phyloP scores from a whole-genome alignment of 2,888 invertebrate species.

The Netelia virgata region DNA sequence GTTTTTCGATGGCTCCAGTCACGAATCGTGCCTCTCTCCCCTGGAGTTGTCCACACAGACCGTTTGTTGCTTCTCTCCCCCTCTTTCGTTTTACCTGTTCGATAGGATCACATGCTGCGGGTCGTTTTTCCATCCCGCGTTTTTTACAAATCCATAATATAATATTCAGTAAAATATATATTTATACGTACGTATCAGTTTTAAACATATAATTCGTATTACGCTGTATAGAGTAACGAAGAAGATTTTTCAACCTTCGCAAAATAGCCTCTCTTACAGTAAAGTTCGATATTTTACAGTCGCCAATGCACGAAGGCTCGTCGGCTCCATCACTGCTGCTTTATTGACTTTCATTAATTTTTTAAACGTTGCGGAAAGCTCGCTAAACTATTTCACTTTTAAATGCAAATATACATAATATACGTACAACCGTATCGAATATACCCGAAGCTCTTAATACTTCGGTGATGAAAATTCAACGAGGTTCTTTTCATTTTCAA shows the following conservation, averaged over 20 bases:
- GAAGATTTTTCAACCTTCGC: constrained; percentile 24
- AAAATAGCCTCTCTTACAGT: neutral
- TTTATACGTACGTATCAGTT: neutral
- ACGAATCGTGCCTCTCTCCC: constrained; percentile 44
- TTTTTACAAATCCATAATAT: constrained; percentile 62
- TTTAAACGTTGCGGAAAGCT: neutral
- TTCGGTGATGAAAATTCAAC: neutral
- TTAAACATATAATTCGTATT: constrained; percentile 22
- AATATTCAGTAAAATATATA: constrained; percentile 35
- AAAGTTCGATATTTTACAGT: constrained; percentile 31
- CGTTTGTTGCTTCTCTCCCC: constrained; percentile 23
- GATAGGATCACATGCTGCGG: constrained; percentile 58
- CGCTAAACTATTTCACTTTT: neutral
- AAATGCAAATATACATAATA: neutral
- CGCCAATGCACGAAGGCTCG: constrained; percentile 9
- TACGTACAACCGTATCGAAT: neutral
- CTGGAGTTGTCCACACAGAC: constrained; percentile 49
- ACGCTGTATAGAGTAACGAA: neutral
- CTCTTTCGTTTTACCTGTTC: constrained; percentile 35
- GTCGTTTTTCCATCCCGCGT: constrained; percentile 49
- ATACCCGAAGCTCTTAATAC: neutral
- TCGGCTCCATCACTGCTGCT: neutral
- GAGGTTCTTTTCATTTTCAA: neutral
- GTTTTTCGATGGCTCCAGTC: constrained; percentile 58
- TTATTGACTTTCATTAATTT: constrained; percentile 11